Evolutionary conservation across 2,888 invertebrate genomes (phyloP).

Genomic region (Thymelicus acteon): DNA sequence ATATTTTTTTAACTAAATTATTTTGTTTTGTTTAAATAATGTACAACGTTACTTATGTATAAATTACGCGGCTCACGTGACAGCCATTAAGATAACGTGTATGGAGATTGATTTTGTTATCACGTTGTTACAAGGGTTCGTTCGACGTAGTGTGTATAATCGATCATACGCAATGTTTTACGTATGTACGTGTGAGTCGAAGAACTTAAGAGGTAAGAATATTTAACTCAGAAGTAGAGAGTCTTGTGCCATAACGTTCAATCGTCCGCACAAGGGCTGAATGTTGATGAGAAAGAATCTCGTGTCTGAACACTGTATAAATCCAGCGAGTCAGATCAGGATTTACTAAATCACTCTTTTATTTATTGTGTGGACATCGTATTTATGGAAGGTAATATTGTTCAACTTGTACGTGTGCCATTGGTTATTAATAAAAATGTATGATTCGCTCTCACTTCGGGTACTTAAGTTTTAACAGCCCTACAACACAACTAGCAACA

Average conservation of each 20-base stretch:
- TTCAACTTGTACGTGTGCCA: slow-evolving; percentile 60
- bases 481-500: too few species aligned
- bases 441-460: too few species aligned
- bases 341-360: slow-evolving; percentile 81
- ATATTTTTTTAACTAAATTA: too few species aligned
- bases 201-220: slow-evolving; percentile 56
- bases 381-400: slow-evolving; percentile 69
- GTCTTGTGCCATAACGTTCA: slow-evolving; percentile 82
- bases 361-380: slow-evolving; percentile 77
- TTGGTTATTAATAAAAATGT: neutral
- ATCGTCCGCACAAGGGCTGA: slow-evolving; percentile 79
- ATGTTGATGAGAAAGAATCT: slow-evolving; percentile 81
- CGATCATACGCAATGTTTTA: neutral
- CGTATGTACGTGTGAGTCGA: slow-evolving; percentile 8
- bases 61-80: too few species aligned
- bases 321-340: slow-evolving; percentile 80
- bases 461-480: too few species aligned
- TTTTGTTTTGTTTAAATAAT: too few species aligned
- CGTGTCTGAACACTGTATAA: slow-evolving; percentile 77
- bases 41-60: too few species aligned
- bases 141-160: too few species aligned
- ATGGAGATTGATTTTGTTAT: too few species aligned
- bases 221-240: slow-evolving; percentile 73
- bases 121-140: too few species aligned
- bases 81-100: too few species aligned